These are phyloP conservation scores for Orgyia antiqua DNA, from an alignment of 2,888 invertebrate species.

Conservation along the genomic window DNA sequence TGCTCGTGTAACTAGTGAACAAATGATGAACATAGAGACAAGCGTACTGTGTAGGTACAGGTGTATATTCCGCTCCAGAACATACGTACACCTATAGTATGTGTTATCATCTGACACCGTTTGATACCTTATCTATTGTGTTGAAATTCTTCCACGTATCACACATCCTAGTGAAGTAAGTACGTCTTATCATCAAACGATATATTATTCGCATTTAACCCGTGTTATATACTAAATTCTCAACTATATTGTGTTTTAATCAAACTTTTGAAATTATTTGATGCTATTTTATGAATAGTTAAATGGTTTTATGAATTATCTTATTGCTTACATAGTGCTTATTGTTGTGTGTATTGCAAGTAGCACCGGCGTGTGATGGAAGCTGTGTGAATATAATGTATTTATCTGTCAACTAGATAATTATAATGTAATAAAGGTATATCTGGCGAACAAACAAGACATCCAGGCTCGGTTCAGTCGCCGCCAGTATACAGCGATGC, in stretches of 20 bases:
- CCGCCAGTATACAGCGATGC: slow-evolving; percentile 51
- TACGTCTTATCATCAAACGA: slow-evolving; percentile 12
- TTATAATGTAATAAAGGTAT: slow-evolving; percentile 69
- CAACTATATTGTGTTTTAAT: too few species aligned
- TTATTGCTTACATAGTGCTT: too few species aligned
- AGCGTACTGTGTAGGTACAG: too few species aligned
- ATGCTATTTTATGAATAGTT: too few species aligned
- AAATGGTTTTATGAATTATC: too few species aligned
- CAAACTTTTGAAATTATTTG: too few species aligned
- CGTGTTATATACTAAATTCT: neutral
- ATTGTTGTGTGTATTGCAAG: too few species aligned
- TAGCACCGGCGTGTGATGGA: slow-evolving; percentile 1
- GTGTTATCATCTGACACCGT: slow-evolving; percentile 74
- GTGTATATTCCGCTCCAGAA: slow-evolving; percentile 49
- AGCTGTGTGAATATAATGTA: slow-evolving; percentile 36
- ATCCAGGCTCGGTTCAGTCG: slow-evolving; percentile 46
- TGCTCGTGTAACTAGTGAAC: too few species aligned
- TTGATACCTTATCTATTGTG: slow-evolving; percentile 75
- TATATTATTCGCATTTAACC: slow-evolving; percentile 11
- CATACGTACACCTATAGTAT: slow-evolving; percentile 59
- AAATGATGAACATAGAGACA: too few species aligned
- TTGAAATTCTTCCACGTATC: slow-evolving; percentile 75
- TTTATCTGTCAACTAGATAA: slow-evolving; percentile 56
- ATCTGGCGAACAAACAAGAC: slow-evolving; percentile 63
- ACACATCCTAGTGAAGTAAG: slow-evolving; percentile 40